Evolutionary conservation across 2,797 vertebrate species (phyloP).

Genomic region (Ctenopoma multispine): DNA sequence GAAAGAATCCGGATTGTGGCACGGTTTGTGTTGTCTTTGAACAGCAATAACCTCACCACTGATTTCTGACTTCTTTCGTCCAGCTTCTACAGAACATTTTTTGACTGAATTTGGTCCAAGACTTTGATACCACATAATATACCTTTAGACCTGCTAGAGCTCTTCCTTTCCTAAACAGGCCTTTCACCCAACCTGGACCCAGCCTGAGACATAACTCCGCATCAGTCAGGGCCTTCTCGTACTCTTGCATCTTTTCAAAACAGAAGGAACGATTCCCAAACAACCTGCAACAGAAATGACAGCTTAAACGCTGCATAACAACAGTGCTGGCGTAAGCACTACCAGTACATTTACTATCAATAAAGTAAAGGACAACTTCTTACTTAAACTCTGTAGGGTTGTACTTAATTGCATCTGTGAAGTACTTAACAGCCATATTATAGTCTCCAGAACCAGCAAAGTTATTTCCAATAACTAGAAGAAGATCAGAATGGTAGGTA

Average conservation of each 20-base stretch:
- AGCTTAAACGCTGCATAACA: background rate
- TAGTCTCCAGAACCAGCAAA: conserved; percentile 82
- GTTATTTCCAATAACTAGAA: conserved; percentile 82
- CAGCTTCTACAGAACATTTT: too few relatives aligned
- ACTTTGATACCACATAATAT: background rate
- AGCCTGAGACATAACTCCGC: conserved; percentile 85
- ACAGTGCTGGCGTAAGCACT: rapidly evolving
- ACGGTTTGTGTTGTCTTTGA: too few relatives aligned
- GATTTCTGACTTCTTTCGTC: too few relatives aligned
- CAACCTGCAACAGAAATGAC: conserved; percentile 76
- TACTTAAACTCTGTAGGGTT: conserved; percentile 89
- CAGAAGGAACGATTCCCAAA: conserved; percentile 94
- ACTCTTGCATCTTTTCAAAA: conserved; percentile 88
- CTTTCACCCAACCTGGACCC: conserved; percentile 87
- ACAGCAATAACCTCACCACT: too few relatives aligned
- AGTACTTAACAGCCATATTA: conserved; percentile 83
- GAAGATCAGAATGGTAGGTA: background rate
- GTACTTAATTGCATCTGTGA: conserved; percentile 88
- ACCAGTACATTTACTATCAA: background rate
- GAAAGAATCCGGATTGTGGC: too few relatives aligned
- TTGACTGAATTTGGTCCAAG: too few relatives aligned
- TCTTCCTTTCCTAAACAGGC: conserved; percentile 89
- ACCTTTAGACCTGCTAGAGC: conserved; percentile 92
- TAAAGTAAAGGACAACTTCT: background rate
- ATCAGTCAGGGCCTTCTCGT: conserved; percentile 85